Evolutionary conservation across 1,140 invertebrate genomes (phyloP).

Genomic region (Littorina saxatilis): DNA sequence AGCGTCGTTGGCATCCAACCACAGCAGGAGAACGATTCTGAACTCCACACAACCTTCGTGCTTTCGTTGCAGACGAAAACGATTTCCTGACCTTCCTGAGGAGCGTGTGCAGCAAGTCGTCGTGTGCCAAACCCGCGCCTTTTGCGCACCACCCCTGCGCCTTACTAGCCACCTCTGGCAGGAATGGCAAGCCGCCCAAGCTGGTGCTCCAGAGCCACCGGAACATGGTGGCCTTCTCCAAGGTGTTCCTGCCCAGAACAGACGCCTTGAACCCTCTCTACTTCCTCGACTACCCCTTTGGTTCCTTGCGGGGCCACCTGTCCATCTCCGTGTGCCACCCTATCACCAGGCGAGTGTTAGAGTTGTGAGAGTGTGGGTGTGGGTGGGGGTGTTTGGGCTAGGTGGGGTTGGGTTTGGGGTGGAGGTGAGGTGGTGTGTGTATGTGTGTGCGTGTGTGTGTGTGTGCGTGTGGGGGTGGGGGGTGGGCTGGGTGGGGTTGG

Average conservation of each 20-base stretch:
- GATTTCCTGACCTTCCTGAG: conserved; percentile 6
- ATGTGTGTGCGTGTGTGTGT: too few relatives aligned
- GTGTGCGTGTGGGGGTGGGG: too few relatives aligned
- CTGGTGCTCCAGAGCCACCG: conserved; percentile 29
- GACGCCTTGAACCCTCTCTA: neutral
- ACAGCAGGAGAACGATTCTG: too few relatives aligned
- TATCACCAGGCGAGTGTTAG: neutral
- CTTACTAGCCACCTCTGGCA: conserved; percentile 4
- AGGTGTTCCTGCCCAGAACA: neutral
- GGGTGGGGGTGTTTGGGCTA: neutral
- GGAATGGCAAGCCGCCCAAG: neutral
- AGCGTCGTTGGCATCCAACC: too few relatives aligned
- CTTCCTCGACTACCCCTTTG: conserved; percentile 17
- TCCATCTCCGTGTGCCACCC: conserved; percentile 12
- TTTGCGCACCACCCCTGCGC: neutral
- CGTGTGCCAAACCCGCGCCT: neutral
- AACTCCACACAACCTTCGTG: too few relatives aligned
- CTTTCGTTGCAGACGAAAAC: neutral
- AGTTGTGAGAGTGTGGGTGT: neutral
- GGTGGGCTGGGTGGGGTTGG: too few relatives aligned
- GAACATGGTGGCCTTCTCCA: conserved; percentile 25
- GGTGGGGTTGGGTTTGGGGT: too few relatives aligned
- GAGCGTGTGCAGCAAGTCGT: neutral
- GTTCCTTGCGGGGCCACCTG: conserved; percentile 1
- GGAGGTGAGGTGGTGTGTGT: too few relatives aligned